phyloP scores from a whole-genome alignment of 1,140 invertebrate genomes.

The Panonychus citri region DNA sequence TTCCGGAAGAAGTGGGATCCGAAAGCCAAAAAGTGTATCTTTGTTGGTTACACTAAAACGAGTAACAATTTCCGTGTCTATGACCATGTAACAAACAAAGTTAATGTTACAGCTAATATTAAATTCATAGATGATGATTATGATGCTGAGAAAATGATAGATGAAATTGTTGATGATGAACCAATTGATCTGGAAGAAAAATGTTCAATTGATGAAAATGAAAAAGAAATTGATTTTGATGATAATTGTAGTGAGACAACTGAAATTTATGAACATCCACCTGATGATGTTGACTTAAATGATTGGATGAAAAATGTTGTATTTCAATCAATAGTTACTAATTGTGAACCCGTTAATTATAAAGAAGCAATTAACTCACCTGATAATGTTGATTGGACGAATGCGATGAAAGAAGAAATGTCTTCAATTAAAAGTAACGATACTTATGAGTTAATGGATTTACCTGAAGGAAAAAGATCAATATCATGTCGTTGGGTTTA shows the following conservation, averaged over 20 bases:
- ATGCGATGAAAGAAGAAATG: conserved; percentile 6
- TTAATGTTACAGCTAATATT: not conserved
- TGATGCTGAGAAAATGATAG: not conserved
- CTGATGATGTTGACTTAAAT: too few species aligned
- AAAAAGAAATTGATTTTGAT: not conserved
- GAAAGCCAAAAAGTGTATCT: not conserved
- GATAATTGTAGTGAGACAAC: too few species aligned
- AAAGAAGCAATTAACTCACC: conserved; percentile 6
- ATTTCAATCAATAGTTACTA: not conserved
- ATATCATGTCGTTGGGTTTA: conserved; percentile 9
- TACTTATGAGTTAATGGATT: not conserved
- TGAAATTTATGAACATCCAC: too few species aligned
- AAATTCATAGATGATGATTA: not conserved
- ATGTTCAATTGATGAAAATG: not conserved
- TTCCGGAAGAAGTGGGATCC: not conserved
- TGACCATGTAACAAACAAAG: not conserved
- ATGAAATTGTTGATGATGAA: not conserved
- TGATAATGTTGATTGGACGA: conserved; percentile 2
- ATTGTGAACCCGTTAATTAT: not conserved
- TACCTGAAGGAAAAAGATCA: not conserved
- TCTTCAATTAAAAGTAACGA: not conserved
- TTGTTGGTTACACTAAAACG: conserved; percentile 1
- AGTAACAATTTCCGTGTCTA: conserved; percentile 6
- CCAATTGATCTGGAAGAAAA: not conserved
- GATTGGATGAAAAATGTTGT: not conserved